These are phyloP conservation scores for Drosophila sechellia DNA, from an alignment of 1,140 invertebrate genomes.

Conservation along the genomic window DNA sequence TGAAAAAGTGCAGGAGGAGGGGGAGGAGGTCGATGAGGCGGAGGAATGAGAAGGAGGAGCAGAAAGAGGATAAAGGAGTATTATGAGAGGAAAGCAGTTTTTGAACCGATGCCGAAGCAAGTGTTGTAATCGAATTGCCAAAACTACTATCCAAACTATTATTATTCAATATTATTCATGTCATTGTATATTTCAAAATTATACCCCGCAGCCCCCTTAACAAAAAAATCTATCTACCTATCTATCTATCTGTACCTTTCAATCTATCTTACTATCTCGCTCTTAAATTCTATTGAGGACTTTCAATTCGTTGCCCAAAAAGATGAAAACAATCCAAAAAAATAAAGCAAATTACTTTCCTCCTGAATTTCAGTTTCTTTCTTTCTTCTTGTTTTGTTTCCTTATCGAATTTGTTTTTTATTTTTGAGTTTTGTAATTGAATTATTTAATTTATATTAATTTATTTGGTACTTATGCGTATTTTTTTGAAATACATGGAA, in stretches of 20 bases:
- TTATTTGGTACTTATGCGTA: slow-evolving; percentile 37
- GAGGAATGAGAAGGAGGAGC: slow-evolving; percentile 5
- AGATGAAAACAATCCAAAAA: slow-evolving; percentile 12
- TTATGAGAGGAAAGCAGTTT: slow-evolving; percentile 22
- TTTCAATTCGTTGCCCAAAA: slow-evolving; percentile 36
- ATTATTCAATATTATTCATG: slow-evolving; percentile 60
- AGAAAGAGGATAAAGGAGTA: slow-evolving; percentile 8
- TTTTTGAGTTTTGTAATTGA: slow-evolving; percentile 30
- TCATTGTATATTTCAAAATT: slow-evolving; percentile 67
- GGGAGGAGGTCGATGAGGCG: not conserved
- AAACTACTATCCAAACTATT: slow-evolving; percentile 38
- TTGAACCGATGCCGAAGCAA: slow-evolving; percentile 39
- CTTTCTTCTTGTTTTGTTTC: slow-evolving; percentile 9
- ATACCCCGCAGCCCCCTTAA: slow-evolving; percentile 43
- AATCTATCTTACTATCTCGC: slow-evolving; percentile 25
- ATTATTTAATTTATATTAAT: slow-evolving; percentile 43
- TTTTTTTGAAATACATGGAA: slow-evolving; percentile 23
- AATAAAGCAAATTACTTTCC: slow-evolving; percentile 32
- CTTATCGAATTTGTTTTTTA: slow-evolving; percentile 22
- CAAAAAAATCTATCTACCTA: slow-evolving; percentile 26
- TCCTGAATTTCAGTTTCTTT: slow-evolving; percentile 7
- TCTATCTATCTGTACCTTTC: slow-evolving; percentile 21
- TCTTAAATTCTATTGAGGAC: slow-evolving; percentile 40
- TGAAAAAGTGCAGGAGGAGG: not conserved
- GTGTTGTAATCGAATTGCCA: slow-evolving; percentile 15